Evolutionary conservation across 2,888 invertebrate genomes (phyloP), one percentile per base, ranked within the genome.

Genomic region (Argyresthia albistria): DNA sequence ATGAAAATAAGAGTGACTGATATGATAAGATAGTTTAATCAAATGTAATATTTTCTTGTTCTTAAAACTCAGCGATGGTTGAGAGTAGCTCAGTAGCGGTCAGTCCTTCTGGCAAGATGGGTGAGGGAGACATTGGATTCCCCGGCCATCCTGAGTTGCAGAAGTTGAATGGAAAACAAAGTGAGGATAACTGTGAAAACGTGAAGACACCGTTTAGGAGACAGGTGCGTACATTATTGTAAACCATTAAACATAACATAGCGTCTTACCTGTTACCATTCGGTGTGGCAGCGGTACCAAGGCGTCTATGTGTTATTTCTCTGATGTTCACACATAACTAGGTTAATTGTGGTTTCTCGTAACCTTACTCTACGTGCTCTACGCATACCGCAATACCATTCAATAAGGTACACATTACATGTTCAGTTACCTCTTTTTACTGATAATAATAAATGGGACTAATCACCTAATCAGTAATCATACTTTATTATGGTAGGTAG

Each of bases 141-240:
- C 67, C 43, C 60, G 54, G 65, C 60, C 50, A 53, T 53, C 74
- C 0, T 10, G 82, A 81, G 64, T 64, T 83, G 54, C 77, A 80
- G 59, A 81, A 75, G 2, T 25, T 25, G 25, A 25, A 25, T 25
- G 25, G 25, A 25, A 25, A 25, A 25, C 25, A 4, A 52, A 72
- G 75, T 57, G 69, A 43, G 16, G 43, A 16, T 8, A 43, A 10
- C 14, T 9, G 11, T 45, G 60, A 65, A 54, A 67, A 64, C 25
- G 57, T 59, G 35, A 57, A 60, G 43, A 64, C 66, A 46, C 74
- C 78, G 6, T 78, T 83, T 56, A 63, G 67, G 35, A 76, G 76
- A 72, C 84, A 86, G 83, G 84, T 86, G 64, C 67, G 80, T 76
- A n/a, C 11, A 11, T 37, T 12, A n/a, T 39, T n/a, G 39, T n/a